Evolutionary conservation across 2,113 vertebrate genomes (phyloP), one percentile per base, ranked within the genome.

Genomic region (Bambusicola thoracicus): DNA sequence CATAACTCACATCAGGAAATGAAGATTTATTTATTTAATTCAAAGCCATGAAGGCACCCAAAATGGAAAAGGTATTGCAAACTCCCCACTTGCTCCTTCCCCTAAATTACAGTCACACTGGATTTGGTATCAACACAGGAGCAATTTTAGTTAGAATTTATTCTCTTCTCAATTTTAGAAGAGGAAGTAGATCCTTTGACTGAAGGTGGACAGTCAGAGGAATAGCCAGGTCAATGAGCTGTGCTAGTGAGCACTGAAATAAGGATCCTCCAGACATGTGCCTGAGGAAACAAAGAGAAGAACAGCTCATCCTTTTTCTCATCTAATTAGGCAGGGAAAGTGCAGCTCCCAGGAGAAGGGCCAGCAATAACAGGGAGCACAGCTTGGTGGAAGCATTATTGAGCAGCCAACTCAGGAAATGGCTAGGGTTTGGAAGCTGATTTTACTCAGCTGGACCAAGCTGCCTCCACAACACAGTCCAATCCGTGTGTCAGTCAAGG

Each of bases 351-450:
- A 91, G 90, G 78, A 92, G 75, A 94, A 82, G 63, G 82, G 85
- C 93, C 92, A 95, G 93, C 81, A 96, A 68, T 87, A 89, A 82
- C 87, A 95, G 75, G 78, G 85, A 86, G 76, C 90, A 78, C 96
- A 96, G 95, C 93, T 90, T 95, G 90, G 61, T 66, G 82, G 75
- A 87, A 81, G 83, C 68, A 94, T 90, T 85, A 77, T 11, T 78
- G 80, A 90, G 77, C 73, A 2, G 88, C 93, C 95, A 96, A 3
- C 46, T 92, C 92, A 78, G 90, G 92, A 95, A 95, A 72, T 27
- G 22, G 61, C 76, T 43, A 14, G 15, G 68, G 70, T n/a, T 65
- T 91, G 36, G 55, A 85, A 90, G 77, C 32, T 11, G 6, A 30
- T 67, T 87, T 78, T 55, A 77, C 76, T 95, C 88, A 88, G 88